phyloP scores from a whole-genome alignment of 2,797 vertebrate genomes.

The Sebastes cheni region DNA sequence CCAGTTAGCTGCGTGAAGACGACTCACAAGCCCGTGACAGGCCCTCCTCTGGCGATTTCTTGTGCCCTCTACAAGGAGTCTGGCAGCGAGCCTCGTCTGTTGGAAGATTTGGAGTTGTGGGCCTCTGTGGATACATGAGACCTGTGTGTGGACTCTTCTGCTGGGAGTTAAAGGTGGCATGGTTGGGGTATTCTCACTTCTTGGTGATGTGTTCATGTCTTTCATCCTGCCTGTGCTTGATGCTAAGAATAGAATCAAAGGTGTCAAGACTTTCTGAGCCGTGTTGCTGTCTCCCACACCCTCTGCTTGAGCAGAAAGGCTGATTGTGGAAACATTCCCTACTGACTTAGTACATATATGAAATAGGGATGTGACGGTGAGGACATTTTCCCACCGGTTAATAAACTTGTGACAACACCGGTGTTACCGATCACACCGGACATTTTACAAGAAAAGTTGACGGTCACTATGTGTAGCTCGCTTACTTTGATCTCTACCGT shows the following conservation, averaged over 20 bases:
- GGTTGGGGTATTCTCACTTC: neutral
- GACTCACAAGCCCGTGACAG: conserved; percentile 38
- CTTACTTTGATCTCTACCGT: no score
- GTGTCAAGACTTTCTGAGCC: neutral
- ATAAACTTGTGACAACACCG: no score
- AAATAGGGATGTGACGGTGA: neutral
- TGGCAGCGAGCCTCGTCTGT: conserved; percentile 20
- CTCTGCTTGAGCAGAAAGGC: conserved; percentile 1
- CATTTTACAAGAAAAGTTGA: no score
- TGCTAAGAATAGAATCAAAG: neutral
- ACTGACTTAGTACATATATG: neutral
- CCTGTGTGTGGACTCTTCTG: neutral
- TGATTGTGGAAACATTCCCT: neutral
- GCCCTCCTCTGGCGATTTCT: conserved; percentile 20
- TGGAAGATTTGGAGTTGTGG: conserved; percentile 14
- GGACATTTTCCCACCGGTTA: neutral
- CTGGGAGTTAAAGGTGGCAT: neutral
- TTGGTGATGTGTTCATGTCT: neutral
- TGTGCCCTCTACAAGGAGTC: conserved; percentile 25
- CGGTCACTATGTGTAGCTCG: no score
- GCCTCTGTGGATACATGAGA: neutral
- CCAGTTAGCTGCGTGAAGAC: conserved; percentile 55
- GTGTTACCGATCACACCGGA: neutral
- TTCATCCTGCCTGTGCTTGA: neutral
- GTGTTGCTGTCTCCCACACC: neutral